A percentile compares a stretch with the other conserved stretches of the same genome.
Evolutionary conservation across 2,113 vertebrate genomes (phyloP).

Genomic region (Rhipidura dahli): DNA sequence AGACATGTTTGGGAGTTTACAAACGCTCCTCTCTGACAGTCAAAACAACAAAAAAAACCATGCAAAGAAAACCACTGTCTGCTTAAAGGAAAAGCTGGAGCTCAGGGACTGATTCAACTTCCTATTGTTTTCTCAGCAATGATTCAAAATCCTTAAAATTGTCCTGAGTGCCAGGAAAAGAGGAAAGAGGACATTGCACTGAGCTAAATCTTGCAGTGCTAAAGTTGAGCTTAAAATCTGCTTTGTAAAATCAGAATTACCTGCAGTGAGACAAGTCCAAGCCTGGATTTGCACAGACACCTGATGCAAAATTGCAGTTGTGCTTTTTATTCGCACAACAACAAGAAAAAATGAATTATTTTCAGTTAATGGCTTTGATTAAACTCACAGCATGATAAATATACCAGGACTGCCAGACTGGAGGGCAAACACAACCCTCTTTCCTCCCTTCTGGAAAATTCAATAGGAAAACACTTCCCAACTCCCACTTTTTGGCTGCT

Average conservation of each 20-base stretch:
- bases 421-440: not conserved
- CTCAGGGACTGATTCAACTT: not conserved
- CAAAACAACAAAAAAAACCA: not conserved
- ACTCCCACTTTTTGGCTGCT: not conserved
- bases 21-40: constrained; percentile 10
- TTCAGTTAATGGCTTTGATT: not conserved
- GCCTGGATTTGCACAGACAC: not conserved
- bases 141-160: constrained; percentile 25
- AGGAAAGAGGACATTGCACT: not conserved
- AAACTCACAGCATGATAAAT: not conserved
- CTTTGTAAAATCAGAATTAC: not conserved
- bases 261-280: not conserved
- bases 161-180: not conserved
- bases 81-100: not conserved
- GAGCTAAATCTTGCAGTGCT: not conserved
- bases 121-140: constrained; percentile 30
- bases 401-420: not conserved
- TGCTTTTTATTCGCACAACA: not conserved
- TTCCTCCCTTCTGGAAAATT: not conserved
- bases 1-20: not conserved
- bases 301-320: not conserved
- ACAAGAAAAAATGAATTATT: not conserved
- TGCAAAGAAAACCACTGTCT: not conserved
- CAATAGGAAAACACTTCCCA: not conserved
- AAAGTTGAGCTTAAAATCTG: not conserved